Base-by-base conservation (phyloP, 2,113 vertebrate species). In the Paramisgurnus dabryanus region DNA sequence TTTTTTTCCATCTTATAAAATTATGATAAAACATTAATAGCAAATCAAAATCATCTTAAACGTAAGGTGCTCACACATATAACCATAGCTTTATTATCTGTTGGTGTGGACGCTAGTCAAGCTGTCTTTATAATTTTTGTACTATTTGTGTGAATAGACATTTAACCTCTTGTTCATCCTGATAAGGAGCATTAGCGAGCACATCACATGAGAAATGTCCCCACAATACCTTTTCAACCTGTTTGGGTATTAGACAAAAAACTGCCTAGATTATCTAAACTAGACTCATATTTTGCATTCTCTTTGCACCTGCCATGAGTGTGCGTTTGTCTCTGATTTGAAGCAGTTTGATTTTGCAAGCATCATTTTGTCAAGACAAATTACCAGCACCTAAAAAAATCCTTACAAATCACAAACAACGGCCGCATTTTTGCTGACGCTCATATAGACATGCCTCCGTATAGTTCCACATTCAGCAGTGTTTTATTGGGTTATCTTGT, bases 401-500 rank as follows among this genome's bases (percentile, higher is more conserved):
- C 40, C 72, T 75, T 75, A 65, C 74, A 53, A 77, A 77, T 41
- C 61, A 77, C 47, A 41, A 77, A 53, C 63, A 41, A 45, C 60
- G 6, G 3, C 13, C 5, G 7, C 41, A 17, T n/a, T 27, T 18
- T 12, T 5, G 47, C 61, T 66, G 50, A 77, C 27, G 6, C 13
- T 39, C 6, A 10, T n/a, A 49, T 2, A 39, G 22, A 76, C 13
- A 49, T 34, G 8, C 47, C 22, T 39, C 27, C 5, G 11, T 66
- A 34, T 53, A 66, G 47, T 63, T 40, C 66, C 74, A 65, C 61
- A 66, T 76, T 76, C 47, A 66, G 74, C 47, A 13, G 13, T 76
- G 17, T 49, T 49, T 64, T 50, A 27, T 7, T 22, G 17, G 40
- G 55, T 41, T 63, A 27, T 34, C 4, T 17, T 11, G 58, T 6